Evolutionary conservation across 2,113 vertebrate genomes (phyloP), one percentile per base, ranked within the genome.

Genomic region (Nothocercus nigrocapillus): DNA sequence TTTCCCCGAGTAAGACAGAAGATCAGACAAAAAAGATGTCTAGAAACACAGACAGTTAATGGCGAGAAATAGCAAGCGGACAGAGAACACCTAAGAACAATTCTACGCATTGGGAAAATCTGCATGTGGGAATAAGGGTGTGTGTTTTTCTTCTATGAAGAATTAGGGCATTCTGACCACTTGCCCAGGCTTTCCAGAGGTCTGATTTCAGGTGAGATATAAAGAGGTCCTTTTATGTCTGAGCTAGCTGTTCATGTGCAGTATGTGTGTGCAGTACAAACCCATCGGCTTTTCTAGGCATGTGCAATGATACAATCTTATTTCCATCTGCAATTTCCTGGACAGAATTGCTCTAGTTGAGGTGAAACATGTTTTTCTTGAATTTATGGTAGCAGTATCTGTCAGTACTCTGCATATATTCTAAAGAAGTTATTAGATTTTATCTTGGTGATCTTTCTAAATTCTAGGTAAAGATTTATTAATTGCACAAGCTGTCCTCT

Each of bases 121-220:
- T 17, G 3, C 1, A 11, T 56, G 12, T 17, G 20, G 38, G 27
- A 4, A 17, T 1, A 9, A 10, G 16, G 54, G 28, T 56, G 28
- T 54, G 14, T 30, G 28, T 68, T 28, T 54, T 54, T 16, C 7
- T 77, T 73, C 30, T 25, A 2, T 58, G 7, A 10, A 68, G 34
- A 87, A 38, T 49, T n/a, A 20, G 24, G 45, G 36, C 8, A 34
- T 69, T 51, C 14, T 0, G 2, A 44, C 16, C 54, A 44, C 3
- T 10, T 14, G 6, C 70, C 16, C 61, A 63, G 67, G 40, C n/a
- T 68, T 74, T 79, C 72, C 32, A 17, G 24, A 44, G 19, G 22
- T 44, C 32, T 89, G n/a, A 45, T 89, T 59, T 27, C 3, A 2
- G 18, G 4, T 30, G 28, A 56, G 16, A 32, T 18, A 4, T 75